Percentiles rank a stretch among this genome's conserved stretches.
These are phyloP conservation scores for Diadegma fenestrale DNA, from an alignment of 2,888 invertebrate genomes.

Conservation along the genomic window DNA sequence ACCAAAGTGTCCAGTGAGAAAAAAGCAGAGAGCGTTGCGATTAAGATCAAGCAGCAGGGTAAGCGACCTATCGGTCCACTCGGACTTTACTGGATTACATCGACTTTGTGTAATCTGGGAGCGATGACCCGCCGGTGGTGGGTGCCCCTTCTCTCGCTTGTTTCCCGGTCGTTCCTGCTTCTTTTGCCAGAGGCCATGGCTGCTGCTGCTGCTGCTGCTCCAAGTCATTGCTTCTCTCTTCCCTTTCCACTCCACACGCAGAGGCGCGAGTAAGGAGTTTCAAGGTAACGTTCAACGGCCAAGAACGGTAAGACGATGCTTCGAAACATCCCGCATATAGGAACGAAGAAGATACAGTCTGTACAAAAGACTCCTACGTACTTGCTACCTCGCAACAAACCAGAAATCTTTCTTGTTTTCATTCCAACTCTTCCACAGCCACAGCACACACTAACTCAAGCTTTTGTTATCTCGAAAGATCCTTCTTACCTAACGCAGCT, in stretches of 20 bases:
- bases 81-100: slow-evolving; percentile 72
- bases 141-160: slow-evolving; percentile 53
- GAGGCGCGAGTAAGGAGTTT: slow-evolving; percentile 63
- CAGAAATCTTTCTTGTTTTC: slow-evolving; percentile 45
- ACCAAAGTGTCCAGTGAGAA: slow-evolving; percentile 52
- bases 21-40: slow-evolving; percentile 42
- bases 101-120: slow-evolving; percentile 75
- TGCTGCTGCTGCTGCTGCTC: too few relatives aligned
- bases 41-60: slow-evolving; percentile 57
- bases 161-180: slow-evolving; percentile 27
- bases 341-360: slow-evolving; percentile 29
- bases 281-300: slow-evolving; percentile 67
- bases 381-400: slow-evolving; percentile 48
- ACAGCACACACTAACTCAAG: background rate
- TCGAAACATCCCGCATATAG: slow-evolving; percentile 14
- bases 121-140: slow-evolving; percentile 74
- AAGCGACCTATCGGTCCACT: slow-evolving; percentile 65
- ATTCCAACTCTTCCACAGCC: slow-evolving; percentile 1
- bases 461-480: slow-evolving; percentile 36
- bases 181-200: slow-evolving; percentile 34
- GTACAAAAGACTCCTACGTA: slow-evolving; percentile 55
- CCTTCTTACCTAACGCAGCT: slow-evolving; percentile 38
- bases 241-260: slow-evolving; percentile 57
- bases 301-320: slow-evolving; percentile 56
- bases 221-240: slow-evolving; percentile 62